A percentile compares a stretch with the other conserved stretches of the same genome.
Evolutionary conservation across 2,797 vertebrate species (phyloP).

Genomic region (Cyclura pinguis): DNA sequence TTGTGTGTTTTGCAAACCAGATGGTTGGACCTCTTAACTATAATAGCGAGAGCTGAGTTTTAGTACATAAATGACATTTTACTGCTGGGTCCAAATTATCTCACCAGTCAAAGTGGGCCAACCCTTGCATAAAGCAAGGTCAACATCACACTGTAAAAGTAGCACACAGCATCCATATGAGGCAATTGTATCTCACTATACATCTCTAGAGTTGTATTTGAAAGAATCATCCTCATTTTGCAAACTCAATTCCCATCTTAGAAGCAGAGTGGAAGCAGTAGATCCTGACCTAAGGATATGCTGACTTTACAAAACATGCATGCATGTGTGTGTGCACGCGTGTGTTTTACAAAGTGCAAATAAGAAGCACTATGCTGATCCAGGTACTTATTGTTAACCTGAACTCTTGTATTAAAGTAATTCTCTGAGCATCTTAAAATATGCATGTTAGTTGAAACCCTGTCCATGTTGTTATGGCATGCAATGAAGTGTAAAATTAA

Average conservation of each 20-base stretch:
- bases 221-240: neutral
- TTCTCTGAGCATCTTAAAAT: slow-evolving; percentile 11
- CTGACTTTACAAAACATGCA: neutral
- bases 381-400: neutral
- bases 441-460: slow-evolving; percentile 17
- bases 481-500: slow-evolving; percentile 43
- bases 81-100: neutral
- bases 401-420: slow-evolving; percentile 23
- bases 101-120: neutral
- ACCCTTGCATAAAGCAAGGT: neutral
- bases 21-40: slow-evolving; percentile 4
- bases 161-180: slow-evolving; percentile 3
- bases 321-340: too few relatives aligned
- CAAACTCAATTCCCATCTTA: neutral
- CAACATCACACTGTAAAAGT: neutral
- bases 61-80: neutral
- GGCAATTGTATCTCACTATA: neutral
- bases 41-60: accelerated
- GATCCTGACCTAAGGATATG: neutral
- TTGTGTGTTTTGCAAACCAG: neutral
- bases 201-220: neutral
- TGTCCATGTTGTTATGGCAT: slow-evolving; percentile 16
- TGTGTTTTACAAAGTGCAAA: neutral
- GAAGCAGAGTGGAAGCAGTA: neutral
- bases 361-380: neutral